Percentiles rank a stretch among this genome's conserved stretches.
phyloP scores from a whole-genome alignment of 1,140 invertebrate species.

The Coptotermes formosanus region DNA sequence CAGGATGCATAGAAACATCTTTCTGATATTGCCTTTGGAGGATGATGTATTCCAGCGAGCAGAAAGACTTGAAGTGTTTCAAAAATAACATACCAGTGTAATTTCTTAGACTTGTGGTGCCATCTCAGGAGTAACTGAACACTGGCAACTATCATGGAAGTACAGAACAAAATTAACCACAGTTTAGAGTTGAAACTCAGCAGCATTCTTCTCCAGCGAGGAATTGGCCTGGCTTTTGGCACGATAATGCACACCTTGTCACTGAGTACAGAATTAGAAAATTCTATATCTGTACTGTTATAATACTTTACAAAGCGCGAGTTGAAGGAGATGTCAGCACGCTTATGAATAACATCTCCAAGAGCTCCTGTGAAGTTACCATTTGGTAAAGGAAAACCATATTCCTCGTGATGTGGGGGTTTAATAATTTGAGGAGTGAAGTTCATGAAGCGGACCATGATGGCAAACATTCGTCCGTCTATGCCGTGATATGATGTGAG shows the following conservation, averaged over 20 bases:
- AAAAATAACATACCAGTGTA: background rate
- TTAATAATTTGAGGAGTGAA: background rate
- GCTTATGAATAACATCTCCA: constrained; percentile 43
- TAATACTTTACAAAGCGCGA: constrained; percentile 47
- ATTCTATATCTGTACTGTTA: constrained; percentile 41
- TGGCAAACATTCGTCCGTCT: background rate
- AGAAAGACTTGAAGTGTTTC: constrained; percentile 20
- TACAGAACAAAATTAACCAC: constrained; percentile 36
- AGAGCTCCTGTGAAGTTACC: constrained; percentile 46
- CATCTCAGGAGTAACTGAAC: background rate
- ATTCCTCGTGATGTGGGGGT: constrained; percentile 32
- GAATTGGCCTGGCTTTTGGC: constrained; percentile 46
- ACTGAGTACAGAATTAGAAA: constrained; percentile 42
- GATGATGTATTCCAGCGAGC: background rate
- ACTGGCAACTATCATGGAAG: constrained; percentile 39
- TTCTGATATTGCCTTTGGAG: constrained; percentile 32
- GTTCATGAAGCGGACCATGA: background rate
- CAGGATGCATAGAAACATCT: constrained; percentile 43
- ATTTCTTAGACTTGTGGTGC: background rate
- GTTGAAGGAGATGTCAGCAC: constrained; percentile 46
- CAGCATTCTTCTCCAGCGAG: constrained; percentile 47
- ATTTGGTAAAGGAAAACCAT: constrained; percentile 41
- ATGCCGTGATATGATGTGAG: background rate
- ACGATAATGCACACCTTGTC: constrained; percentile 48
- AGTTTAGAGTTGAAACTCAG: constrained; percentile 41